Base-by-base conservation (phyloP, 2,113 vertebrate species). In the Campylomormyrus numenius region DNA sequence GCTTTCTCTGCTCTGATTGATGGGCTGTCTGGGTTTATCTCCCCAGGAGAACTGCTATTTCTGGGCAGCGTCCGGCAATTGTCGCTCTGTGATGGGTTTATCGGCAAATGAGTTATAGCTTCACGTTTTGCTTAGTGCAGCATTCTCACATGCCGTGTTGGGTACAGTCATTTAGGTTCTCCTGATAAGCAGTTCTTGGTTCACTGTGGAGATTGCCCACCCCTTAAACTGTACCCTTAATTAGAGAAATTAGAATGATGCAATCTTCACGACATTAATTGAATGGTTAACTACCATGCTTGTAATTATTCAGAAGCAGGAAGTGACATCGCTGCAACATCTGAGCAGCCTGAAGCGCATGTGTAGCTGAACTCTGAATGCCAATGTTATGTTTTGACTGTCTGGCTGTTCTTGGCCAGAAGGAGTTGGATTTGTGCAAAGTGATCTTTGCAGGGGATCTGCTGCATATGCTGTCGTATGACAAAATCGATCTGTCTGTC, bases 11-110 rank as follows among this genome's bases (percentile, higher is more conserved):
- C 87, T 87, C 94, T 95, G 95, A 96, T 94, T 94, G 95, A 96
- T 95, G 94, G 90, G 91, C 94, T 93, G 94, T 95, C 94, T 52
- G 85, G 89, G 92, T 94, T 94, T 94, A 95, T 95, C 95, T 94
- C 92, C 91, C 93, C 92, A 92, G 93, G 94, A 95, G 89, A 92
- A 94, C 94, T 90, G 90, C 93, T 92, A 91, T 91, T 85, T 91
- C 90, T 93, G 93, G 93, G 92, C 93, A 94, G 90, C 89, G 89
- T 92, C 92, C 89, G 92, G 89, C 94, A 93, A 93, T 94, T 94
- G 94, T 94, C 91, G 93, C 91, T 93, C 42, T 87, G 89, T 94
- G 93, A 94, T 92, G 92, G 91, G 91, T 94, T 95, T 94, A 95
- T 96, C 95, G 90, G 93, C 49, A 88, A 62, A 90, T 92, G 93